Evolutionary conservation across 2,888 invertebrate genomes (phyloP).

Genomic region (Tachina grossa): DNA sequence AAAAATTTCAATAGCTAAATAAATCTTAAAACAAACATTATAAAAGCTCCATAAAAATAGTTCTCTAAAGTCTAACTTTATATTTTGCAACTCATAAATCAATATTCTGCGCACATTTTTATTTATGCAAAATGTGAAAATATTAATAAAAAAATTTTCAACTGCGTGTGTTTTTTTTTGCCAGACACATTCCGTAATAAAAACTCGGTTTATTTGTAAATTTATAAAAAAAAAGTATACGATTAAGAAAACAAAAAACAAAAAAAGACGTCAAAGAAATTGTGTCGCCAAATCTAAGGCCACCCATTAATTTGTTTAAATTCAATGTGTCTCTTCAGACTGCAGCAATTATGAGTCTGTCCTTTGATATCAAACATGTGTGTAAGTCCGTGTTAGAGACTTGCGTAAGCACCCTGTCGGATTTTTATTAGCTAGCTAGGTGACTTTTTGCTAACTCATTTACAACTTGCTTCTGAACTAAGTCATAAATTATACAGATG

Average conservation of each 20-base stretch:
- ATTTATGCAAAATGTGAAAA: slow-evolving; percentile 14
- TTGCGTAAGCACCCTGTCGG: too few species aligned
- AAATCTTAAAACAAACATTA: neutral
- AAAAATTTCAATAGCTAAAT: neutral
- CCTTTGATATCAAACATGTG: slow-evolving; percentile 26
- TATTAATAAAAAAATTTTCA: slow-evolving; percentile 10
- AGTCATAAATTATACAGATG: too few species aligned
- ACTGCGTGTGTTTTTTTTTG: slow-evolving; percentile 47
- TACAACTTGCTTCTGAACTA: too few species aligned
- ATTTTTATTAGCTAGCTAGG: too few species aligned
- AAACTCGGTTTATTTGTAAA: slow-evolving; percentile 35
- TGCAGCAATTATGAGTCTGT: slow-evolving; percentile 12
- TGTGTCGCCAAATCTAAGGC: slow-evolving; percentile 69
- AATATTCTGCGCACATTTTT: slow-evolving; percentile 53
- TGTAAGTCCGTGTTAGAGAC: too few species aligned
- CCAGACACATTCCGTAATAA: slow-evolving; percentile 29
- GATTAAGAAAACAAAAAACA: slow-evolving; percentile 30
- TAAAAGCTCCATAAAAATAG: slow-evolving; percentile 19
- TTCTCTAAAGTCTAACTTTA: slow-evolving; percentile 27
- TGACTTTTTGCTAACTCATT: too few species aligned
- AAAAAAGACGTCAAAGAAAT: slow-evolving; percentile 20
- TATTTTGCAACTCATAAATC: slow-evolving; percentile 39
- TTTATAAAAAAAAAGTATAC: slow-evolving; percentile 47
- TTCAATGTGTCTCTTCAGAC: slow-evolving; percentile 29
- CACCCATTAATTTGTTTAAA: slow-evolving; percentile 67